These are phyloP conservation scores for Stomatorhinus walkeri DNA, from an alignment of 2,797 vertebrate species.

Conservation along the genomic window DNA sequence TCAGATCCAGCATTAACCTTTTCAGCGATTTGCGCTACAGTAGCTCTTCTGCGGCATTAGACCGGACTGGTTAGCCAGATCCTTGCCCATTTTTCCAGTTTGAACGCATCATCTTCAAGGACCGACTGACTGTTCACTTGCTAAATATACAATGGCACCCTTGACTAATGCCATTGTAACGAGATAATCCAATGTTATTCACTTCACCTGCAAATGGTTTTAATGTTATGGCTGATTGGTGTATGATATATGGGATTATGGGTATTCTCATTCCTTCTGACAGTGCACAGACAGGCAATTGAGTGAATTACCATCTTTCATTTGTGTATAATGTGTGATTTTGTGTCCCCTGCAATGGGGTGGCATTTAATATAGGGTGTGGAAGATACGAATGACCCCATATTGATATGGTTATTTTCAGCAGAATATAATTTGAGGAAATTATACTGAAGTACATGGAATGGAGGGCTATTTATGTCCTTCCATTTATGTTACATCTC, in stretches of 20 bases:
- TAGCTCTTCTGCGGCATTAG: neutral
- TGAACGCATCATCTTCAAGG: neutral
- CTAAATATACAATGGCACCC: neutral
- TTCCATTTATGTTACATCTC: neutral
- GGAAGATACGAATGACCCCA: neutral
- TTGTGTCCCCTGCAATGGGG: neutral
- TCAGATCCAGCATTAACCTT: neutral
- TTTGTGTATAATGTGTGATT: neutral
- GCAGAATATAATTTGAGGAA: neutral
- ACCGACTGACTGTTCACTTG: neutral
- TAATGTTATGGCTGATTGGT: slow-evolving; percentile 4
- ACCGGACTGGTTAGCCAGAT: neutral
- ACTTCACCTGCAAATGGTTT: neutral
- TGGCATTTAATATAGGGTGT: neutral
- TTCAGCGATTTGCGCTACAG: neutral
- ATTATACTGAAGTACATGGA: neutral
- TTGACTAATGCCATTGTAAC: neutral
- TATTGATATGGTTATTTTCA: neutral
- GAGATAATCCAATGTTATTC: neutral
- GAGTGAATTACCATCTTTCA: neutral
- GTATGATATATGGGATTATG: neutral
- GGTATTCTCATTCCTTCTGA: neutral
- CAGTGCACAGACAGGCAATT: neutral
- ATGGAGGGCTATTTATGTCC: neutral
- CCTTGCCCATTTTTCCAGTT: neutral